These are phyloP conservation scores for Hozukius guyotensis DNA, from an alignment of 2,797 vertebrate species.

Conservation along the genomic window DNA sequence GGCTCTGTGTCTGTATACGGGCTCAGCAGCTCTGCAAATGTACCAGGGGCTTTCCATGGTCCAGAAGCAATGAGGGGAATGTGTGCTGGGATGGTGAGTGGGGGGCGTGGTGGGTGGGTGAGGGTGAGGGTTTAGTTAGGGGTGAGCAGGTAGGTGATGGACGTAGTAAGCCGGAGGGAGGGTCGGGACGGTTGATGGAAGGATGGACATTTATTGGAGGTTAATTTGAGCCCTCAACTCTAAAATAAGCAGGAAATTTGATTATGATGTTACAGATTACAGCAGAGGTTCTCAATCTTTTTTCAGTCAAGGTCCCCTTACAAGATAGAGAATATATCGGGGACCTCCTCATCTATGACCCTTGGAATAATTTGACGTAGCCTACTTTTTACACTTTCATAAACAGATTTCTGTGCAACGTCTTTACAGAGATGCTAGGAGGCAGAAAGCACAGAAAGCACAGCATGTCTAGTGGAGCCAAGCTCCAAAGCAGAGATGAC, in stretches of 20 bases:
- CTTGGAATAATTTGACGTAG: too few relatives aligned
- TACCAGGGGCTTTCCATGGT: constrained; percentile 75
- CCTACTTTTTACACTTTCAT: too few relatives aligned
- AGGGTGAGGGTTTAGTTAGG: constrained; percentile 17
- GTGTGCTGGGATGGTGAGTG: constrained; percentile 39
- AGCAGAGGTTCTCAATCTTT: not conserved
- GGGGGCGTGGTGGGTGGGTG: not conserved
- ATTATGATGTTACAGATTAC: not conserved
- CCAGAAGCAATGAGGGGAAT: constrained; percentile 68
- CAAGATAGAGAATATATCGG: too few relatives aligned
- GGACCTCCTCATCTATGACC: too few relatives aligned
- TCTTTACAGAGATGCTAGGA: too few relatives aligned
- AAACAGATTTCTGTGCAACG: too few relatives aligned
- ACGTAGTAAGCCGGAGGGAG: not conserved
- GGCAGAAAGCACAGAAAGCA: too few relatives aligned
- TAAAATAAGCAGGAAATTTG: not conserved
- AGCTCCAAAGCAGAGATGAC: too few relatives aligned
- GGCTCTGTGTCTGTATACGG: constrained; percentile 61
- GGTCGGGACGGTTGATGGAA: not conserved
- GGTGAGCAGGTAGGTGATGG: constrained; percentile 49
- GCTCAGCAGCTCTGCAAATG: constrained; percentile 71
- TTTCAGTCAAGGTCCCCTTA: too few relatives aligned
- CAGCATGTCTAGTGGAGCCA: too few relatives aligned
- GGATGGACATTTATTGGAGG: not conserved
- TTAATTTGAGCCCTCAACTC: not conserved